Evolutionary conservation across 2,888 invertebrate genomes (phyloP), one percentile per base, ranked within the genome.

Genomic region (Hirtodrosophila alboralis): DNA sequence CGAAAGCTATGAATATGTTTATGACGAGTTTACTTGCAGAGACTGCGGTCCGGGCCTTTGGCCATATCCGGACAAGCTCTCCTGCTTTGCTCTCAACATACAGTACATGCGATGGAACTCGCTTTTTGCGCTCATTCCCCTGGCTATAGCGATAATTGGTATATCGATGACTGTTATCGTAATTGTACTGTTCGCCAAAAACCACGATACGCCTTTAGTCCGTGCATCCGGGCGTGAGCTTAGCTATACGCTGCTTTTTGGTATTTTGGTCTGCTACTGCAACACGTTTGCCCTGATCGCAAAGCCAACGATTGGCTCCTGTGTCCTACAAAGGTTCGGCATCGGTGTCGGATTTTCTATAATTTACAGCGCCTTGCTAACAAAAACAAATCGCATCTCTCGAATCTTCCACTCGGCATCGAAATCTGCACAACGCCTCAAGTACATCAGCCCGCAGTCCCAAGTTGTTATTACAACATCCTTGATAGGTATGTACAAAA

Each of bases 151-250:
- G 1, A 91, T 92, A 37, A 75, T 94, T 7, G 94, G 94, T 0
- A 93, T 94, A 41, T 61, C 92, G 9, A 89, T 92, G 63, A 95
- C 94, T 0, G 80, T 92, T 8, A 89, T 92, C 26, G 93, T 94
- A 10, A 93, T 94, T 38, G 90, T 91, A 4, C 87, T 94, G 1
- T 93, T 95, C 87, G 91, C 94, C 45, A 91, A 91, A 47, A 92
- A 94, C 86, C 92, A 94, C 61, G 93, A 94, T 40, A 95, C 95
- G 0, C 95, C 95, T 0, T 92, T 95, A 27, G 95, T 95, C 61
- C 95, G 95, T 92, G 95, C 95, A 1, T 95, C 95, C 0, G 95
- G 95, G 0, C 91, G 95, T 8, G 95, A 95, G 84, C 91, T 96
- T 6, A 95, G 95, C 89, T 95, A 95, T 88, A 93, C 95, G 9